Conservation (phyloP, 2,888 invertebrate species). For the Ephialtes manifestator region DNA sequence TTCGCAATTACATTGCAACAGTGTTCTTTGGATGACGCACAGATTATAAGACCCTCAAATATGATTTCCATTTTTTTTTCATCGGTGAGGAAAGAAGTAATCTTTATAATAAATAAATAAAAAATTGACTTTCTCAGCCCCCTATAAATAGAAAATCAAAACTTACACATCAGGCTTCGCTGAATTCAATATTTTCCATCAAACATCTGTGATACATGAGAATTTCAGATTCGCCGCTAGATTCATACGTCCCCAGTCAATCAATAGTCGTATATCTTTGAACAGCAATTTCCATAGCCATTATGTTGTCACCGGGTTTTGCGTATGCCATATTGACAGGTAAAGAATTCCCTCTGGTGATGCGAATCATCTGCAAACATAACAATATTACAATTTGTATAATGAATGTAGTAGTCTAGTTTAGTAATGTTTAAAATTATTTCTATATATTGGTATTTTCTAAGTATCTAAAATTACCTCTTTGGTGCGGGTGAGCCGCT, state of each 20-base stretch:
- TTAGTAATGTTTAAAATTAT: not conserved
- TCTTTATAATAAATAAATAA: not conserved
- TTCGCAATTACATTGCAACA: no score
- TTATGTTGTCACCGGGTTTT: not conserved
- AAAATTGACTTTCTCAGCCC: not conserved
- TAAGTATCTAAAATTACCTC: not conserved
- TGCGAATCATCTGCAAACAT: not conserved
- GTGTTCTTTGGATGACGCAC: no score
- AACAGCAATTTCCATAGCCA: constrained; percentile 3
- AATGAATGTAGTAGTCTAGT: no score
- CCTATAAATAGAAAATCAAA: not conserved
- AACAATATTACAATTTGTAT: not conserved
- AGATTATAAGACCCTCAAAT: no score
- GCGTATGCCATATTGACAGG: not conserved
- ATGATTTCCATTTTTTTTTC: not conserved
- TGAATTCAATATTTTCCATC: not conserved
- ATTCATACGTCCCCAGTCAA: not conserved
- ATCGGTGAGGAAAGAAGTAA: not conserved
- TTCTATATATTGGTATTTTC: not conserved
- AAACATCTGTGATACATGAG: not conserved
- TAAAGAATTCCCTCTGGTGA: not conserved
- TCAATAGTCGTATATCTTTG: not conserved
- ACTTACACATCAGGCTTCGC: not conserved
- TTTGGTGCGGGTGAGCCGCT: not conserved
- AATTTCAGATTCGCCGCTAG: no score